Evolutionary conservation across 1,140 invertebrate species (phyloP), one percentile per base, ranked within the genome.

Genomic region (Heliothis subflexa): DNA sequence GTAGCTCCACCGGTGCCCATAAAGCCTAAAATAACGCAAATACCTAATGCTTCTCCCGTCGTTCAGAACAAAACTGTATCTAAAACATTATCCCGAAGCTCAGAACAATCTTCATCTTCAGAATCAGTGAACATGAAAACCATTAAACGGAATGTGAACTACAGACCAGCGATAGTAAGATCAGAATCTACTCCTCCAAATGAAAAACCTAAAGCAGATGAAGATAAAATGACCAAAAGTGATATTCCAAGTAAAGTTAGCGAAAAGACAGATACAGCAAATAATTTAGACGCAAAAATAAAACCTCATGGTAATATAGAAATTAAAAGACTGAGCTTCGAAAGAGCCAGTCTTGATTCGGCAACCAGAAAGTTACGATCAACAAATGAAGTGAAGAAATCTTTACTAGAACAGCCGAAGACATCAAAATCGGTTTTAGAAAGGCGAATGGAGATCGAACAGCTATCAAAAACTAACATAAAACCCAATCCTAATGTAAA

Each of bases 341-440:
- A 95, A 87, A 86, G 94, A 83, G 91, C 93, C 5, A 95, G 94
- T 79, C 86, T 95, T 25, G 94, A 95, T 85, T 94, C 94, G 0
- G 91, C 91, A 3, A 91, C 88, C 10, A 83, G 93, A 64, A 95
- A 91, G 76, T 82, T 78, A 61, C 92, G 89, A 87, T 78, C 75
- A 33, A 85, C 25, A 57, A 81, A 78, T 54, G 71, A 79, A 61
- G 85, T 83, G 80, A 81, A 57, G 14, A 88, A 87, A 21, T 77
- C 80, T 3, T 77, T 83, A 2, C 64, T 80, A 54, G 88, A 89
- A 72, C 84, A 75, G 13, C 49, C 73, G 47, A 61, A 75, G 64
- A 62, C 89, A n/a, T 84, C 91, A 0, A 95, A 95, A 88, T 93
- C 94, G 1, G 94, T 95, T 5, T 79, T 94, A 78, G 94, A 95